These are phyloP conservation scores for Drosophila saltans DNA, from an alignment of 1,140 invertebrate species.

Conservation along the genomic window DNA sequence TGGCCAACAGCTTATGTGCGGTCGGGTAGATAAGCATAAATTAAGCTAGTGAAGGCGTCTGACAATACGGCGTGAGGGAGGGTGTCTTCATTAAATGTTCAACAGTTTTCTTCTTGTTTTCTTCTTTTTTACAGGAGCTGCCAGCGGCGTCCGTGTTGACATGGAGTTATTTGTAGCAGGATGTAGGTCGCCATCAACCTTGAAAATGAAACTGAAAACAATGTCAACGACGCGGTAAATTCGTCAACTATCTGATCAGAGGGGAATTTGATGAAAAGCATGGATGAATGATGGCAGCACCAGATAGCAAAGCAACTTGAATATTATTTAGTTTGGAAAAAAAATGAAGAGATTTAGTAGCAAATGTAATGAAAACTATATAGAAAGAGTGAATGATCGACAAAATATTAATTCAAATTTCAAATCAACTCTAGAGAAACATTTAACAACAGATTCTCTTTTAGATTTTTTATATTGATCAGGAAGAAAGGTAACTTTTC, in stretches of 20 bases:
- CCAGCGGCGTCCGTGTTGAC: conserved; percentile 30
- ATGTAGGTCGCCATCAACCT: conserved; percentile 57
- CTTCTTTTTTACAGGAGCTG: conserved; percentile 21
- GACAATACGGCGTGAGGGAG: conserved; percentile 25
- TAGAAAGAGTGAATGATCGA: too few species aligned
- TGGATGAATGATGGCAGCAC: background rate
- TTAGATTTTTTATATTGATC: too few species aligned
- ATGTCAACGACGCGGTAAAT: conserved; percentile 39
- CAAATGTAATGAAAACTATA: too few species aligned
- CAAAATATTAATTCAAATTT: too few species aligned
- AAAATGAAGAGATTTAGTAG: background rate
- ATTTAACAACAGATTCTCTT: too few species aligned
- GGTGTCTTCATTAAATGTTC: conserved; percentile 56
- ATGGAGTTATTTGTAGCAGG: conserved; percentile 66
- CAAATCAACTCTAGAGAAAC: too few species aligned
- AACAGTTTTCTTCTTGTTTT: conserved; percentile 35
- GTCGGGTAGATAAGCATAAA: conserved; percentile 65
- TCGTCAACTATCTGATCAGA: conserved; percentile 25
- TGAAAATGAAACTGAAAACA: conserved; percentile 59
- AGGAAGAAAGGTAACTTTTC: too few species aligned
- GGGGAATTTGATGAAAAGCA: background rate
- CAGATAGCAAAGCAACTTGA: background rate
- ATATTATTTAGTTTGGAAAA: background rate
- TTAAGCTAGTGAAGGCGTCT: conserved; percentile 40
- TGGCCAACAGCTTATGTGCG: conserved; percentile 66